Evolutionary conservation across 2,797 vertebrate genomes (phyloP), one percentile per base, ranked within the genome.

Genomic region (Coregonus ussuriensis): DNA sequence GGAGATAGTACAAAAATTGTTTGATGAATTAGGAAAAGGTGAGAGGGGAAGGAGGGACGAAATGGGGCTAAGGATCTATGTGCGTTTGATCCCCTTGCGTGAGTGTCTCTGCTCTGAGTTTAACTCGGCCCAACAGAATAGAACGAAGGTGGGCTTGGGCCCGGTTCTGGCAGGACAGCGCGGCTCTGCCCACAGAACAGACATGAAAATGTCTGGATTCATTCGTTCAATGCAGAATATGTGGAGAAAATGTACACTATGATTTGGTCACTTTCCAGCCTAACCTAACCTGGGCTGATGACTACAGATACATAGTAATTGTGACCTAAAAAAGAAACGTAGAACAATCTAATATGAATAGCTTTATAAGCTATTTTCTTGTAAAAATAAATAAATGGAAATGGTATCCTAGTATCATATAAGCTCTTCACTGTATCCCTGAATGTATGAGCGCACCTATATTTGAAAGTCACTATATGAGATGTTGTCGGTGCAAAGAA

Each of bases 71-170:
- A 65, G 35, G 68, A 56, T 86, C 85, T 93, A 91, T 84, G 91
- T 91, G 85, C 87, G 89, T 18, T 88, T 68, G 78, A 82, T 80
- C 33, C 88, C 89, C 84, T 91, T 82, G 77, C 82, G 88, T 4
- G 85, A 92, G 89, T 93, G 93, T 93, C 93, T 94, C 63, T 94
- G 93, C 90, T 94, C 93, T 33, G 93, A 93, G 69, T 91, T 94
- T n/a, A 94, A 87, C 82, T 93, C 90, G 83, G 91, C 91, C 93
- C 93, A 94, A 82, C 92, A 93, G 85, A 93, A 94, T 79, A 94
- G 91, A 77, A 94, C 92, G 54, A 94, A 92, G 37, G 88, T 86
- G 76, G 92, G 92, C 87, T 93, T 93, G 83, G 92, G 89, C 91
- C 93, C 92, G 86, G 89, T 92, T 91, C 93, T 90, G 81, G 91